Conservation (phyloP, 2,797 vertebrate species). For the Phalanger gymnotis region DNA sequence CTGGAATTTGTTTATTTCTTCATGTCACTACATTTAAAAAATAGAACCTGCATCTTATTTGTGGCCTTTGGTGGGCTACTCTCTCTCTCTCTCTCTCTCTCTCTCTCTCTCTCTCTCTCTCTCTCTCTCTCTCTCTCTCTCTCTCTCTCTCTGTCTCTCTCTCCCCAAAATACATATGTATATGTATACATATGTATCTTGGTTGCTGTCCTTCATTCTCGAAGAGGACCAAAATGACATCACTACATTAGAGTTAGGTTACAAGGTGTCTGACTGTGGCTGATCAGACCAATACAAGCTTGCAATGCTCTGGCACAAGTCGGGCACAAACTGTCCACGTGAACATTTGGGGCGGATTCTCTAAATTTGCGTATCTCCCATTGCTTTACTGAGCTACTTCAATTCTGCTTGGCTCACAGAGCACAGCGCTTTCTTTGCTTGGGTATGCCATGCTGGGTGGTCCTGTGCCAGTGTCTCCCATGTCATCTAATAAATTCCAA, state of each 20-base stretch:
- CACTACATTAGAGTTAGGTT: not conserved
- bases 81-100: not conserved
- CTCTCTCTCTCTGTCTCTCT: not conserved
- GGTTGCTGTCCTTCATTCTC: not conserved
- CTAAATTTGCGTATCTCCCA: not conserved
- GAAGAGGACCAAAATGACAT: not conserved
- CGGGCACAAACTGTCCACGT: not conserved
- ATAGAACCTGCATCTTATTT: conserved; percentile 89
- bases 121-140: too few species aligned
- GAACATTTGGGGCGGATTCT: not conserved
- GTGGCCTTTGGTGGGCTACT: conserved; percentile 84
- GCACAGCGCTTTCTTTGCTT: not conserved
- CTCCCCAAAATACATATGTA: not conserved
- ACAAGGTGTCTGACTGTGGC: not conserved
- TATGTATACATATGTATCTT: not conserved
- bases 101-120: not conserved
- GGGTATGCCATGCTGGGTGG: not conserved
- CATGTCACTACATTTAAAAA: conserved; percentile 86
- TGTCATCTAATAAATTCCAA: not conserved
- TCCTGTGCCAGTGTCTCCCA: not conserved
- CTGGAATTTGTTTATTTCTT: conserved; percentile 81
- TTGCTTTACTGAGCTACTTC: not conserved
- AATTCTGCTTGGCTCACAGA: not conserved
- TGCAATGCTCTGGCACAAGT: not conserved
- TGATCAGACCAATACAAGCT: not conserved